Percentiles rank a stretch among this genome's conserved stretches.
phyloP scores from a whole-genome alignment of 2,113 vertebrate genomes.

The Mus musculus region DNA sequence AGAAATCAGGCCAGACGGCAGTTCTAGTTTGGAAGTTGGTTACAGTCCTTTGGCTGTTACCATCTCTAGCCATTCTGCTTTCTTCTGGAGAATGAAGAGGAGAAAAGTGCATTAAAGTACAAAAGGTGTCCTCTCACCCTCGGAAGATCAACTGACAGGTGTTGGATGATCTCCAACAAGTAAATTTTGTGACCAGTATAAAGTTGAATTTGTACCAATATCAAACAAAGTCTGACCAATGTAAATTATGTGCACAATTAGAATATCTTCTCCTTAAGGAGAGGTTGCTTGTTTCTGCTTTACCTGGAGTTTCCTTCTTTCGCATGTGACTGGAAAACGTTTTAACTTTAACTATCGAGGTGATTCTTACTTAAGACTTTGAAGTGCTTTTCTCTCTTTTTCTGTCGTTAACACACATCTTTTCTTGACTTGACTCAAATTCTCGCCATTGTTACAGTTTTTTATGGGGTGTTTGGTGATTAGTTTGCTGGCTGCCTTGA shows the following conservation, averaged over 20 bases:
- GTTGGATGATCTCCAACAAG: not conserved
- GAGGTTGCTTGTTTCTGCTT: not conserved
- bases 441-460: not conserved
- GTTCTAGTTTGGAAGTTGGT: not conserved
- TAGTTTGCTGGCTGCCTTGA: not conserved
- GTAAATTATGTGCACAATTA: conserved; percentile 7
- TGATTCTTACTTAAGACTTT: conserved; percentile 21
- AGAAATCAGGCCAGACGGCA: not conserved
- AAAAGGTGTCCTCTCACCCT: not conserved
- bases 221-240: not conserved
- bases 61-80: not conserved
- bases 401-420: not conserved
- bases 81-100: not conserved
- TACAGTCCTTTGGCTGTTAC: not conserved
- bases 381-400: not conserved
- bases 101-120: not conserved
- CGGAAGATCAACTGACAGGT: not conserved
- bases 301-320: not conserved
- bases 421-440: not conserved
- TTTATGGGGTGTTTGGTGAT: not conserved
- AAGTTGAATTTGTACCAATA: not conserved
- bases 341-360: not conserved
- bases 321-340: not conserved
- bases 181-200: conserved; percentile 14
- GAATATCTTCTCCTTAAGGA: not conserved